Conservation (phyloP, 2,888 invertebrate genomes). For the Andrena chrysosceles region DNA sequence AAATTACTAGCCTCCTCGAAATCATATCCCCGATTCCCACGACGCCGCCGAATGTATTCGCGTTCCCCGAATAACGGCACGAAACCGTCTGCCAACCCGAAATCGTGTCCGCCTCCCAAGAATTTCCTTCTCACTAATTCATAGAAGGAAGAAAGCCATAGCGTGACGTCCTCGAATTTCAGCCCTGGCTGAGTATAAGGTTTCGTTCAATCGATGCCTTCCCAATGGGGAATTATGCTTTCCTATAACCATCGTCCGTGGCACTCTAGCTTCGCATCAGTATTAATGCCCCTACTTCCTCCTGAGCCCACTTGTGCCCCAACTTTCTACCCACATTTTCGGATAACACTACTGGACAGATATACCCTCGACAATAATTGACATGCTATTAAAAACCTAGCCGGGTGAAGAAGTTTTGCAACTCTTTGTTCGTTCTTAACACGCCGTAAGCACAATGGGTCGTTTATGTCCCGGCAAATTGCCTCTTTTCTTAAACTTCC, state of each 20-base stretch:
- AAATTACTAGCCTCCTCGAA: constrained; percentile 39
- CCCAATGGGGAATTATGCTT: constrained; percentile 53
- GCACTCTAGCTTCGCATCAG: constrained; percentile 35
- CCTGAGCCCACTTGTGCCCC: not conserved
- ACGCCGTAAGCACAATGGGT: too few relatives aligned
- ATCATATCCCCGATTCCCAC: constrained; percentile 28
- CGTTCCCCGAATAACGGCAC: constrained; percentile 41
- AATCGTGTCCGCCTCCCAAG: constrained; percentile 52
- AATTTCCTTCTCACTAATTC: constrained; percentile 70
- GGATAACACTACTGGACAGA: not conserved
- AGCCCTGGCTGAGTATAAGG: constrained; percentile 57
- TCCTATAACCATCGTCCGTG: not conserved
- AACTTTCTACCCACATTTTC: not conserved
- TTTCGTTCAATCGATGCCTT: constrained; percentile 65
- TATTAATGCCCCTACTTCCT: constrained; percentile 14
- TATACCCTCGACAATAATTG: not conserved
- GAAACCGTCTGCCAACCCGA: constrained; percentile 44
- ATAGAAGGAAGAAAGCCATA: constrained; percentile 63
- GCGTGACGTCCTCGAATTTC: constrained; percentile 69
- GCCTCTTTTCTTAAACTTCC: too few relatives aligned
- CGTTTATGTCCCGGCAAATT: too few relatives aligned
- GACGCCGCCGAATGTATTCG: not conserved
- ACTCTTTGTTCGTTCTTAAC: too few relatives aligned
- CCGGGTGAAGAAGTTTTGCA: too few relatives aligned
- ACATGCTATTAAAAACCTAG: too few relatives aligned